phyloP scores from a whole-genome alignment of 1,140 invertebrate genomes.

The Formica exsecta region DNA sequence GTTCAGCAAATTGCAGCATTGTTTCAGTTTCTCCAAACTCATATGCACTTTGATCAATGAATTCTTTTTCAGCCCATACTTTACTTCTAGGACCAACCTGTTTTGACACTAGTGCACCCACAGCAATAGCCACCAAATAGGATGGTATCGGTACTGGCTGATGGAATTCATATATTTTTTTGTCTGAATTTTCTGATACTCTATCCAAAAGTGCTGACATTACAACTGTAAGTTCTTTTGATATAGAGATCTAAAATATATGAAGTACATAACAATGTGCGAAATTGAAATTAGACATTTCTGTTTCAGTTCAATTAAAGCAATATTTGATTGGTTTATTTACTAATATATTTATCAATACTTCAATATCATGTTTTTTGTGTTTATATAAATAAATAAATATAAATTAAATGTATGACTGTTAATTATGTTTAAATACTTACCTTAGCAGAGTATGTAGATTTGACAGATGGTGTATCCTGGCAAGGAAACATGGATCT shows the following conservation, averaged over 20 bases:
- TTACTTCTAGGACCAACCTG: constrained; percentile 92
- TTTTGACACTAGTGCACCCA: constrained; percentile 92
- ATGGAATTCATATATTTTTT: constrained; percentile 88
- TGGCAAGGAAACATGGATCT: constrained; percentile 96
- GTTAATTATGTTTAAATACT: constrained; percentile 57
- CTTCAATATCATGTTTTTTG: not conserved
- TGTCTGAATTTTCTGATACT: constrained; percentile 78
- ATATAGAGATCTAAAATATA: constrained; percentile 89
- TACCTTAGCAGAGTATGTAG: constrained; percentile 94
- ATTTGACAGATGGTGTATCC: constrained; percentile 97
- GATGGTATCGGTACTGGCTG: constrained; percentile 93
- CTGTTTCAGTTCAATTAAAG: not conserved
- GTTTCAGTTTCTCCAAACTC: constrained; percentile 96
- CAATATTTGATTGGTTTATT: not conserved
- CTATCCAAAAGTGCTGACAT: constrained; percentile 94
- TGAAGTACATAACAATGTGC: constrained; percentile 1
- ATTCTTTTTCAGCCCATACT: constrained; percentile 96
- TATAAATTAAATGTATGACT: constrained; percentile 13
- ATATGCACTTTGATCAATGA: constrained; percentile 93
- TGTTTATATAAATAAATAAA: not conserved
- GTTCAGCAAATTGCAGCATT: constrained; percentile 94
- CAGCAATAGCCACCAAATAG: constrained; percentile 95
- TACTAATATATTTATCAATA: not conserved
- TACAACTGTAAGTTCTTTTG: constrained; percentile 92
- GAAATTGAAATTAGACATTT: not conserved